Evolutionary conservation across 2,888 invertebrate species (phyloP).

Genomic region (Epinotia bilunana): DNA sequence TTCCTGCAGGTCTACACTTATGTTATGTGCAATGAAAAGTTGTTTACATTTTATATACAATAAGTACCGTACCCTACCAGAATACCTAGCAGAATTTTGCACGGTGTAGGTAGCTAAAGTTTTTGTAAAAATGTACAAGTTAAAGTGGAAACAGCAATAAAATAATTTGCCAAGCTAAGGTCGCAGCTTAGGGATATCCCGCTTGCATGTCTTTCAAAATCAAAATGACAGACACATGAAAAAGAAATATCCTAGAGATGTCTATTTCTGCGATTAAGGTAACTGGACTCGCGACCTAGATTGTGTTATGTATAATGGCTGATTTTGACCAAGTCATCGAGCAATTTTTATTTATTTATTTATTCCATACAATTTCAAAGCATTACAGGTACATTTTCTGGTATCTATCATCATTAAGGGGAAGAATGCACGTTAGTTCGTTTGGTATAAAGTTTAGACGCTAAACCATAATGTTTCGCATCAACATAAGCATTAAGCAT

Average conservation of each 20-base stretch:
- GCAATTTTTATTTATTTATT: too few relatives aligned
- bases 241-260: not conserved
- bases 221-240: not conserved
- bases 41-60: not conserved
- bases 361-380: too few relatives aligned
- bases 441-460: not conserved
- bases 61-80: not conserved
- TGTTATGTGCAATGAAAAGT: not conserved
- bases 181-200: not conserved
- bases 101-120: not conserved
- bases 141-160: too few relatives aligned
- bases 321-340: not conserved
- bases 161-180: not conserved
- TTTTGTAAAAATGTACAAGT: too few relatives aligned
- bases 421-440: not conserved
- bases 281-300: too few relatives aligned
- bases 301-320: not conserved
- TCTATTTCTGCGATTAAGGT: too few relatives aligned
- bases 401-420: not conserved
- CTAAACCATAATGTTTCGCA: not conserved
- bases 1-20: constrained; percentile 22
- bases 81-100: not conserved
- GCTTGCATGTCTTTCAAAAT: not conserved
- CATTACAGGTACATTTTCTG: too few relatives aligned
- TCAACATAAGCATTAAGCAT: not conserved